phyloP scores from a whole-genome alignment of 2,797 vertebrate genomes.

The Catostomus latipinnis region DNA sequence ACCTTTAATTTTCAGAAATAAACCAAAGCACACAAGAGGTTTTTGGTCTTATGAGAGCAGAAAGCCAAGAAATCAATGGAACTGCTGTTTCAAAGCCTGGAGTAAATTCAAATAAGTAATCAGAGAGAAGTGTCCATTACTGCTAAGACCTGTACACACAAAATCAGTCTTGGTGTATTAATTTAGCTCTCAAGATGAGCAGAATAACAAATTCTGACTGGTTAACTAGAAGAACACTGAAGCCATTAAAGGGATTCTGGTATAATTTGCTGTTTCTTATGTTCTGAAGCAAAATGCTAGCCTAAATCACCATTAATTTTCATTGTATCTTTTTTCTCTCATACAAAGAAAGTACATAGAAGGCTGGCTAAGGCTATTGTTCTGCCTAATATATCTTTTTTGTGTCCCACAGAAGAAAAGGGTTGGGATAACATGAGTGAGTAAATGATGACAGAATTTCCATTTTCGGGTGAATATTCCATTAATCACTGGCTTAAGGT shows the following conservation, averaged over 20 bases:
- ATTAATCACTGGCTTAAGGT: neutral
- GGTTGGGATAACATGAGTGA: no score
- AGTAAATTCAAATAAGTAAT: slow-evolving; percentile 11
- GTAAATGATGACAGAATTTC: no score
- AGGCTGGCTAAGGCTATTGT: no score
- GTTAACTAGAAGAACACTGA: neutral
- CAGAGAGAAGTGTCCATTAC: neutral
- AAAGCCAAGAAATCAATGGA: neutral
- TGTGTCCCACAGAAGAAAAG: no score
- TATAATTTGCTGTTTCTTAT: neutral
- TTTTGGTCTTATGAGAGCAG: neutral
- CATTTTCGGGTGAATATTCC: no score
- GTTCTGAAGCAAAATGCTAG: neutral
- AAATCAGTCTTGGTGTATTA: neutral
- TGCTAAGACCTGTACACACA: neutral
- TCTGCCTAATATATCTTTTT: no score
- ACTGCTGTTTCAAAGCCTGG: neutral
- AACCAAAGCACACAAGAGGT: neutral
- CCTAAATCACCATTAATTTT: no score
- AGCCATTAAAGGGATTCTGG: neutral
- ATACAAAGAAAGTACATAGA: no score
- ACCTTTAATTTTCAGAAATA: slow-evolving; percentile 14
- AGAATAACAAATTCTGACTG: neutral
- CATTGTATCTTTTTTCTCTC: no score
- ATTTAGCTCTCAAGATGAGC: neutral